Evolutionary conservation across 2,797 vertebrate genomes (phyloP).

Genomic region (Diceros bicornis): DNA sequence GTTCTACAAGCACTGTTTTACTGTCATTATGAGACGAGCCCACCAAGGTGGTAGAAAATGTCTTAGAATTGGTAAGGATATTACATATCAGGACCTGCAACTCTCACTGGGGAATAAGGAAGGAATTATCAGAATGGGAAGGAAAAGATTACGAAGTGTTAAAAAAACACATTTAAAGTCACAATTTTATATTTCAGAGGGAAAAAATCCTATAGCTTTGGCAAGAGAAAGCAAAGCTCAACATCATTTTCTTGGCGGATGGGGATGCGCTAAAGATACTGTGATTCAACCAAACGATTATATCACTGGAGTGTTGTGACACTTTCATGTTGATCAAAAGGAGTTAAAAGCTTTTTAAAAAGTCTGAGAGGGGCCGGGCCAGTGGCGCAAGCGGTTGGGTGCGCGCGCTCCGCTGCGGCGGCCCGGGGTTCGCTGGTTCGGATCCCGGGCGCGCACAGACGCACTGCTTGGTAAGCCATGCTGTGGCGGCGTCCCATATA

Average conservation of each 20-base stretch:
- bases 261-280: neutral
- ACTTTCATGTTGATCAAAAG: slow-evolving; percentile 13
- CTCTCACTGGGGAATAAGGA: slow-evolving; percentile 1
- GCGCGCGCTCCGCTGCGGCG: too few species aligned
- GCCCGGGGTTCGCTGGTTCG: too few species aligned
- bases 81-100: neutral
- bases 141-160: neutral
- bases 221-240: slow-evolving; percentile 51
- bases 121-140: neutral
- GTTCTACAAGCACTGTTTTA: neutral
- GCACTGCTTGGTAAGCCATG: too few species aligned
- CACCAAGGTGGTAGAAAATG: neutral
- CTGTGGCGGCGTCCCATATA: too few species aligned
- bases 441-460: too few species aligned
- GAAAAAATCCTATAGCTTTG: neutral
- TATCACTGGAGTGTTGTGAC: neutral
- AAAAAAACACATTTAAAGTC: slow-evolving; percentile 33
- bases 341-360: neutral
- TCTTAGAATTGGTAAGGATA: neutral
- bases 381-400: too few species aligned
- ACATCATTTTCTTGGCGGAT: slow-evolving; percentile 50
- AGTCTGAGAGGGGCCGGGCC: too few species aligned
- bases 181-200: neutral
- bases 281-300: slow-evolving; percentile 40
- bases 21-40: neutral